Percentiles rank a stretch among this genome's conserved stretches.
Conservation (phyloP, 2,797 vertebrate species). For the Sandelia bainsii region DNA sequence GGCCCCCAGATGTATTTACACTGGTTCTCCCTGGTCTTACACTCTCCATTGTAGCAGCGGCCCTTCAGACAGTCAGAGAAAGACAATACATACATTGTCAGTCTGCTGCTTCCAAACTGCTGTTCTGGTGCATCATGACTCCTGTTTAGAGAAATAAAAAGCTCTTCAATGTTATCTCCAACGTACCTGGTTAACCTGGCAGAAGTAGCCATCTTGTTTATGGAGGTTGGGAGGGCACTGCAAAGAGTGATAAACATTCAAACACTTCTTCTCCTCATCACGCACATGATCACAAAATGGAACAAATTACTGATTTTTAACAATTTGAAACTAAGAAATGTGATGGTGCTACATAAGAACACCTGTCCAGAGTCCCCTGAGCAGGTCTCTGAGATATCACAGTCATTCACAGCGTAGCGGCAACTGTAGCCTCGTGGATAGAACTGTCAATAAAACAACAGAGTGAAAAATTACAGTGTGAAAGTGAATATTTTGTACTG, state of each 20-base stretch:
- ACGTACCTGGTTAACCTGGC: slow-evolving; percentile 93
- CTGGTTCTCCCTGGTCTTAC: slow-evolving; percentile 98
- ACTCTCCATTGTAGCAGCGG: slow-evolving; percentile 96
- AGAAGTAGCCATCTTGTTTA: slow-evolving; percentile 96
- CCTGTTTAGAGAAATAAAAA: background rate
- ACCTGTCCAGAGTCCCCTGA: slow-evolving; percentile 98
- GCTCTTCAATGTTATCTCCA: background rate
- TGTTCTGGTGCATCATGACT: background rate
- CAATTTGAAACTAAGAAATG: background rate
- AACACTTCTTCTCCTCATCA: slow-evolving; percentile 42
- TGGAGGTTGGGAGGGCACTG: slow-evolving; percentile 98
- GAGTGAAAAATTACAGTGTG: background rate
- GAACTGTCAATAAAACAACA: slow-evolving; percentile 85
- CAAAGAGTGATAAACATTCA: slow-evolving; percentile 59
- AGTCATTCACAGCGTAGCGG: slow-evolving; percentile 95
- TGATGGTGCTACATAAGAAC: slow-evolving; percentile 38
- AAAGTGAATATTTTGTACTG: background rate
- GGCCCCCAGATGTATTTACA: slow-evolving; percentile 98
- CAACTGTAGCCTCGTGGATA: slow-evolving; percentile 93
- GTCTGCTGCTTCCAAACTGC: background rate
- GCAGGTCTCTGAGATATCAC: slow-evolving; percentile 96
- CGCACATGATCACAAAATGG: background rate
- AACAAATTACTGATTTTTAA: background rate
- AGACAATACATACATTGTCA: background rate
- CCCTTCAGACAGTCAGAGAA: slow-evolving; percentile 84